These are phyloP conservation scores for Catharus minimus DNA, from an alignment of 2,113 vertebrate species.

Conservation along the genomic window DNA sequence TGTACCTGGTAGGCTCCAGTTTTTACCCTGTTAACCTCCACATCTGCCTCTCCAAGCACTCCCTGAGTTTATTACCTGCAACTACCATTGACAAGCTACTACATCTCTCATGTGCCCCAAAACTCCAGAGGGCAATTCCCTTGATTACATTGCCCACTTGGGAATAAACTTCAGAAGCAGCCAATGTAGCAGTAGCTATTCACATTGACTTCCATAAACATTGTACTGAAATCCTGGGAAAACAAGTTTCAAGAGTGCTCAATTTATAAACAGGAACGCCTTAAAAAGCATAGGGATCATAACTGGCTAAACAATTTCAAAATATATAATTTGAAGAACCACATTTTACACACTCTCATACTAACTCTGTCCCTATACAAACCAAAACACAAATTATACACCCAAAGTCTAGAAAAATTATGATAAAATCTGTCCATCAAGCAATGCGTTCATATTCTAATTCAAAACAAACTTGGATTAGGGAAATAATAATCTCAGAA, in stretches of 20 bases:
- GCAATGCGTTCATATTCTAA: background rate
- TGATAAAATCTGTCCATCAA: background rate
- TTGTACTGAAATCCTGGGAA: background rate
- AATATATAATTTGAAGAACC: background rate
- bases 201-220: background rate
- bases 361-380: background rate
- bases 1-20: background rate
- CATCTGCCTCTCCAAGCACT: background rate
- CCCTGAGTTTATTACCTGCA: background rate
- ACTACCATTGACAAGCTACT: background rate
- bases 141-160: background rate
- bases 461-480: background rate
- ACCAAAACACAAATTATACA: background rate
- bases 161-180: background rate
- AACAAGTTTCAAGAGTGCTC: background rate
- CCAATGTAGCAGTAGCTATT: background rate
- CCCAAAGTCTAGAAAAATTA: background rate
- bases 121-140: background rate
- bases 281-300: background rate
- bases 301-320: background rate
- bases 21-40: background rate
- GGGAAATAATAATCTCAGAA: background rate
- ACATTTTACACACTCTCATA: background rate
- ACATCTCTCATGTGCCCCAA: accelerated
- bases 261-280: background rate